phyloP scores from a whole-genome alignment of 2,888 invertebrate genomes.

The Tinea trinotella region DNA sequence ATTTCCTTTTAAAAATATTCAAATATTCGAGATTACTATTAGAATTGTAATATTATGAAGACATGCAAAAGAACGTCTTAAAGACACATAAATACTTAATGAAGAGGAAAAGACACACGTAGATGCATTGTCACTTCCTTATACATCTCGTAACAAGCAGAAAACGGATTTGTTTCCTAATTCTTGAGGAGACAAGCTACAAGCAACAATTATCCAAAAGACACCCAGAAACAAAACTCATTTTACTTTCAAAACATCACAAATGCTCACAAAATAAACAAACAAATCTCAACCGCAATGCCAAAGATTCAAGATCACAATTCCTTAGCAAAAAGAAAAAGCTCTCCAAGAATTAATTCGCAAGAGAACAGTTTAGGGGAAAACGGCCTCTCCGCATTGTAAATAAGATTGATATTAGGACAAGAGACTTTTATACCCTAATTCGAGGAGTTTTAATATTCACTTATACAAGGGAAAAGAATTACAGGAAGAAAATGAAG shows the following conservation, averaged over 20 bases:
- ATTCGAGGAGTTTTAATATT: slow-evolving; percentile 61
- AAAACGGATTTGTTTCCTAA: slow-evolving; percentile 65
- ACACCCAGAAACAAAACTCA: slow-evolving; percentile 33
- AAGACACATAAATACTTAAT: slow-evolving; percentile 30
- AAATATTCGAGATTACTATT: neutral
- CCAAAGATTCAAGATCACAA: slow-evolving; percentile 29
- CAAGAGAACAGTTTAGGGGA: slow-evolving; percentile 24
- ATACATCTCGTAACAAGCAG: slow-evolving; percentile 55
- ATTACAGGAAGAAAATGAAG: slow-evolving; percentile 67
- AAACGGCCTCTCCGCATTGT: slow-evolving; percentile 32
- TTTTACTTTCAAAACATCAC: neutral
- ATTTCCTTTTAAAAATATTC: slow-evolving; percentile 20
- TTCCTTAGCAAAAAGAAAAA: slow-evolving; percentile 26
- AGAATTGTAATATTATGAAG: neutral
- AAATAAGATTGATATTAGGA: slow-evolving; percentile 31
- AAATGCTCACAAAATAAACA: slow-evolving; percentile 1
- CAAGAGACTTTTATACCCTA: slow-evolving; percentile 33
- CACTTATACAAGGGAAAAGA: slow-evolving; percentile 64
- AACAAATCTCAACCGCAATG: slow-evolving; percentile 29
- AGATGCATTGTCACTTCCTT: slow-evolving; percentile 23
- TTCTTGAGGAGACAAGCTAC: slow-evolving; percentile 64
- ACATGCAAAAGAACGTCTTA: slow-evolving; percentile 22
- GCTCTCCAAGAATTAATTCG: slow-evolving; percentile 39
- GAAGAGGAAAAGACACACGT: slow-evolving; percentile 7
- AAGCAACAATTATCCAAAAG: slow-evolving; percentile 64